Evolutionary conservation across 2,888 invertebrate species (phyloP), one percentile per base, ranked within the genome.

Genomic region (Tetropium fuscum): DNA sequence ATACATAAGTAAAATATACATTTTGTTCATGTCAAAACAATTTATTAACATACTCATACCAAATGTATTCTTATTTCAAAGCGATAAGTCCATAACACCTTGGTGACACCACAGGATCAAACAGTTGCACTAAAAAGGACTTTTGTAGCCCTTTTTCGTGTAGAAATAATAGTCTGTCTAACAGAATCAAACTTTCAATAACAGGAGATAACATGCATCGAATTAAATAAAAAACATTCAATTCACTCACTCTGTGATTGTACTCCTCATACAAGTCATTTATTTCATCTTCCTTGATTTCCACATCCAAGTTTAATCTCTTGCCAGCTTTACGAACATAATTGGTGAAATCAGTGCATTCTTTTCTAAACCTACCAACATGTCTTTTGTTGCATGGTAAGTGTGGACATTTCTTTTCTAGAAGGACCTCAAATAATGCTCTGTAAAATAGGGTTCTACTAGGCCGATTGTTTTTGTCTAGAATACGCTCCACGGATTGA

Each of bases 31-130:
- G n/a, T n/a, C n/a, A n/a, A n/a, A n/a, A n/a, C n/a, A n/a, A n/a
- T n/a, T n/a, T n/a, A n/a, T n/a, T n/a, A n/a, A n/a, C n/a, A n/a
- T n/a, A n/a, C n/a, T n/a, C n/a, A n/a, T n/a, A n/a, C n/a, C n/a
- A n/a, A n/a, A n/a, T n/a, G n/a, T n/a, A n/a, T n/a, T n/a, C n/a
- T 63, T 53, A 65, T 74, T 86, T 88, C 36, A 86, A 73, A 66
- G 90, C 88, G 53, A 93, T 83, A 71, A 94, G 85, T 32, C 87
- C 90, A 79, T 91, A 91, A 82, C 92, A 93, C 68, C 95, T 84
- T 2, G 96, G 96, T 1, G 95, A 96, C 58, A 91, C 81, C 0
- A 91, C 84, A 3, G 94, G 91, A 83, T 96, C 91, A 82, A 96
- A 96, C 60, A 96, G 81, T 72, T 90, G 88, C 16, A 94, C 87